These are phyloP conservation scores for Aphelinus certus DNA, from an alignment of 1,140 invertebrate species.

Conservation along the genomic window DNA sequence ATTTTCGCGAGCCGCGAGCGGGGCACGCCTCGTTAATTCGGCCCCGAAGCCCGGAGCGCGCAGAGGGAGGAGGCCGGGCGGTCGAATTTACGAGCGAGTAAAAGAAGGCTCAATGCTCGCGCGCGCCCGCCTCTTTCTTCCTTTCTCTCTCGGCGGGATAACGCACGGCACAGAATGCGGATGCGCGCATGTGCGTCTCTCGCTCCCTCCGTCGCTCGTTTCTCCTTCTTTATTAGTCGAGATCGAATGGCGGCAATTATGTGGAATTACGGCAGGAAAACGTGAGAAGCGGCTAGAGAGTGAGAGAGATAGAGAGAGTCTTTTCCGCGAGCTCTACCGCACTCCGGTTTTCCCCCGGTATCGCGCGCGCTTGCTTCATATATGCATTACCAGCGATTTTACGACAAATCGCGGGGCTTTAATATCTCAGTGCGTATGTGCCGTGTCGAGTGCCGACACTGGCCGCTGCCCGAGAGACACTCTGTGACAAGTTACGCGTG, in stretches of 20 bases:
- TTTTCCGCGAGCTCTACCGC: not conserved
- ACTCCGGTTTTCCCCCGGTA: slow-evolving; percentile 1
- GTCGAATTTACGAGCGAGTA: slow-evolving; percentile 26
- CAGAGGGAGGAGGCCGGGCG: not conserved
- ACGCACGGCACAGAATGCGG: slow-evolving; percentile 46
- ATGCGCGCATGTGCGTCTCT: slow-evolving; percentile 29
- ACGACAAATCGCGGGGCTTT: not conserved
- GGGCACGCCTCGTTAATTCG: slow-evolving; percentile 26
- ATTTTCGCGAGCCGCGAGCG: slow-evolving; percentile 1
- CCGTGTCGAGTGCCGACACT: too few relatives aligned
- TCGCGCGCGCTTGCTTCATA: not conserved
- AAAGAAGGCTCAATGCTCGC: slow-evolving; percentile 21
- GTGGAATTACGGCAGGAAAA: slow-evolving; percentile 46
- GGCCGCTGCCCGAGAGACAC: too few relatives aligned
- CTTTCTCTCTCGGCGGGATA: slow-evolving; percentile 8
- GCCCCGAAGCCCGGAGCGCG: not conserved
- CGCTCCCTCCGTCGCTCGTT: slow-evolving; percentile 36
- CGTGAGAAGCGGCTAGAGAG: slow-evolving; percentile 13
- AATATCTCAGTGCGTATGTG: not conserved
- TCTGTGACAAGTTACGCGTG: too few relatives aligned
- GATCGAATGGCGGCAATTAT: slow-evolving; percentile 54
- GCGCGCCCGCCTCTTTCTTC: not conserved
- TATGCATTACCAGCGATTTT: not conserved
- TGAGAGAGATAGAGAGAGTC: not conserved
- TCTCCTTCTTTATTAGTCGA: slow-evolving; percentile 54